Percentiles rank a stretch among this genome's conserved stretches.
Conservation (phyloP, 2,113 vertebrate species). For the Archocentrus centrarchus region DNA sequence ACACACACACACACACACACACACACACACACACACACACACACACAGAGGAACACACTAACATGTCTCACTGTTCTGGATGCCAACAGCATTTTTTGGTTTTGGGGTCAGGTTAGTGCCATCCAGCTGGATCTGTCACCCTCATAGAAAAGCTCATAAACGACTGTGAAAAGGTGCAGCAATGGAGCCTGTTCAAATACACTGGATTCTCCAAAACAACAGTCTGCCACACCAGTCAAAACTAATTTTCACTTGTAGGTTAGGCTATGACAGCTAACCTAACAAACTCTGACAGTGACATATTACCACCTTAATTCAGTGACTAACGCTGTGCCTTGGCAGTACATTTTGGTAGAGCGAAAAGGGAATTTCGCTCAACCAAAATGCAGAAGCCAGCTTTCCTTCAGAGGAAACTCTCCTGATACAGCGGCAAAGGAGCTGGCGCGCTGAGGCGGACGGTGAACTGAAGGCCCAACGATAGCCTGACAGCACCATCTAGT, state of each 20-base stretch:
- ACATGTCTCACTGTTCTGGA: neutral
- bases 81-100: neutral
- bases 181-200: slow-evolving; percentile 10
- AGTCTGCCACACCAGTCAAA: neutral
- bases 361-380: neutral
- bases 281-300: slow-evolving; percentile 1
- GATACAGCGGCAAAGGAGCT: neutral
- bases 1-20: neutral
- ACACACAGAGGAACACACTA: neutral
- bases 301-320: neutral
- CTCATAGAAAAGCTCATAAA: slow-evolving; percentile 26
- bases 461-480: neutral
- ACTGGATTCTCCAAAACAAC: neutral
- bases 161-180: neutral
- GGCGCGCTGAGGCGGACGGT: neutral
- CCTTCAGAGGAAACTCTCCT: neutral
- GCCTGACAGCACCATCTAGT: slow-evolving; percentile 58
- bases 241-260: neutral
- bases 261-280: neutral
- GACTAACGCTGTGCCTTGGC: neutral
- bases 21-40: neutral
- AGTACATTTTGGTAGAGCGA: neutral
- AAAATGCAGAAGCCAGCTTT: neutral
- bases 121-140: slow-evolving; percentile 26
- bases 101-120: neutral